Base-by-base conservation (phyloP, 2,113 vertebrate species). In the Lutjanus erythropterus region DNA sequence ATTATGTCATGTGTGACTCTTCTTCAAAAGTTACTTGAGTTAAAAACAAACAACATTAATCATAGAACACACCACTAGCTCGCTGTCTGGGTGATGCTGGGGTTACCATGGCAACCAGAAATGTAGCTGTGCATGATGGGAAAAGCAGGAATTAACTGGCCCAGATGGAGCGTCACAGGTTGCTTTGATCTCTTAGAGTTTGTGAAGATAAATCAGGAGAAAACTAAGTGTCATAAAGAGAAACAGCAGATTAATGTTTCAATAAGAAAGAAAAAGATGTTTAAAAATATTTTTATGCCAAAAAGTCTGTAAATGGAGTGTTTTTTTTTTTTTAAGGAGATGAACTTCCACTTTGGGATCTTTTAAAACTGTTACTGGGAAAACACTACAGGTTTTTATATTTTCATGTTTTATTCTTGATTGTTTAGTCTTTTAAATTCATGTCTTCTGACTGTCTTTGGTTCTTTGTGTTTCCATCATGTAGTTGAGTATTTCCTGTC, bases 331-430 rank as follows among this genome's bases (percentile, higher is more conserved):
- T n/a, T n/a, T 5, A 35, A 44, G 42, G 18, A n/a, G 46, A n/a
- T 25, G 47, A 49, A n/a, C 46, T 10, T 39, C 37, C 37, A 39
- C 37, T 39, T 9, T 39, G 55, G 10, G 53, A 0, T 55, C n/a
- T n/a, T 46, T 65, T 31, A 27, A 41, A 49, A 60, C 60, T 35
- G 69, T 62, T 15, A 42, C 41, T 61, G 59, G 18, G 15, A 16
- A 74, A 74, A 76, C 75, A 46, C 39, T 52, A 75, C 49, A 65
- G 74, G 61, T 18, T 42, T 74, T 67, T 73, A 47, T 23, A 23
- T 31, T 52, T 42, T 67, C 39, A 9, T 71, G 53, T 71, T 62
- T 79, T 47, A n/a, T 39, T 79, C 12, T 29, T 67, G 9, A 6
- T 31, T 23, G 52, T 61, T 35, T 58, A 29, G 44, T 37, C 27